These are phyloP conservation scores for Henricia sp. DNA, from an alignment of 53 echinoderm and acorn worm species.

Conservation along the genomic window DNA sequence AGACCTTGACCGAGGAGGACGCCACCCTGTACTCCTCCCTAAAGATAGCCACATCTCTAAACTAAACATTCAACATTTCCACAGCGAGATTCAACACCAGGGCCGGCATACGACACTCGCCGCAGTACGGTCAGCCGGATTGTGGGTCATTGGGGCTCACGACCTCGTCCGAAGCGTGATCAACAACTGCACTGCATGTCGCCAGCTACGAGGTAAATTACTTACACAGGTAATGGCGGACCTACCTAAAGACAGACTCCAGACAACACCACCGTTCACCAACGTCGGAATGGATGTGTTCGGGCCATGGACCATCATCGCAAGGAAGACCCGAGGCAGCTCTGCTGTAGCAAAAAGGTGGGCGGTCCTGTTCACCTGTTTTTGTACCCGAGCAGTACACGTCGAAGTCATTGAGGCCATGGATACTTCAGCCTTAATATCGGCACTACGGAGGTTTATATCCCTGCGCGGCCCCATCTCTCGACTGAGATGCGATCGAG, in stretches of 20 bases:
- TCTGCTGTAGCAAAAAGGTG: slow-evolving; percentile 44
- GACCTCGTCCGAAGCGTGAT: slow-evolving; percentile 15
- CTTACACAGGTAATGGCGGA: slow-evolving; percentile 57
- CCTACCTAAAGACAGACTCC: slow-evolving; percentile 40
- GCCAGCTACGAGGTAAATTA: slow-evolving; percentile 17
- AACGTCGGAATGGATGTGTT: slow-evolving; percentile 25
- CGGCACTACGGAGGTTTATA: slow-evolving; percentile 61
- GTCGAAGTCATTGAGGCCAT: slow-evolving; percentile 51
- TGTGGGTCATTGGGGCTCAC: slow-evolving; percentile 18
- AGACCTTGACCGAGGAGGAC: slow-evolving; percentile 39
- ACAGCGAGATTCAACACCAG: slow-evolving; percentile 43
- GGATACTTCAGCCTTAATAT: slow-evolving; percentile 70
- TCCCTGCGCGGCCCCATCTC: slow-evolving; percentile 61
- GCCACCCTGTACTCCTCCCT: slow-evolving; percentile 58
- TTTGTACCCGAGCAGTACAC: slow-evolving; percentile 54
- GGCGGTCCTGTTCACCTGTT: slow-evolving; percentile 59
- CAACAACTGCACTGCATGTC: slow-evolving; percentile 9
- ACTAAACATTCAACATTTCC: slow-evolving; percentile 34
- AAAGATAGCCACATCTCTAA: slow-evolving; percentile 44
- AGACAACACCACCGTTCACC: slow-evolving; percentile 52
- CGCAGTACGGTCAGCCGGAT: slow-evolving; percentile 26
- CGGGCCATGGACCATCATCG: slow-evolving; percentile 57
- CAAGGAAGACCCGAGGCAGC: slow-evolving; percentile 51
- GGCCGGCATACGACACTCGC: slow-evolving; percentile 51
- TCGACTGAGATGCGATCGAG: slow-evolving; percentile 62